These are phyloP conservation scores for Cheirogaleus major DNA, from an alignment of 2,797 vertebrate genomes.

Conservation along the genomic window DNA sequence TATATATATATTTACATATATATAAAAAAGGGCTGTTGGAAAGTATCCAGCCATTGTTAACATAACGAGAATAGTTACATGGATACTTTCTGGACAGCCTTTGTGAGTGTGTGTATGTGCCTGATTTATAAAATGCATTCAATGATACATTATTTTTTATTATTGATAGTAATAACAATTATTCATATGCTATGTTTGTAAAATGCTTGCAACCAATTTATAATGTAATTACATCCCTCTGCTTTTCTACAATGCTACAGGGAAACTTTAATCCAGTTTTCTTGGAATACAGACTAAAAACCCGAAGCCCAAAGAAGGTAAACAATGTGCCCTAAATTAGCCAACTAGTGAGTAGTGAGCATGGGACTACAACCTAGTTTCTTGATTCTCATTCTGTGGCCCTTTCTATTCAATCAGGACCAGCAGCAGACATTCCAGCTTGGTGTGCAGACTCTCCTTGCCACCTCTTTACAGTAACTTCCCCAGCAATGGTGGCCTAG, in stretches of 20 bases:
- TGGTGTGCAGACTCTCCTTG: too few species aligned
- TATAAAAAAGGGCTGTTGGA: neutral
- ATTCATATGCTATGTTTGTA: neutral
- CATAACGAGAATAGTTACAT: too few species aligned
- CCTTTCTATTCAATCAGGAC: neutral
- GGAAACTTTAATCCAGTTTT: neutral
- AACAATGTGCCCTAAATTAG: neutral
- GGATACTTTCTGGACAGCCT: neutral
- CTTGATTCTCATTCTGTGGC: neutral
- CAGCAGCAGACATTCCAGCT: neutral
- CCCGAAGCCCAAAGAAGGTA: neutral
- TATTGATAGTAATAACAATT: conserved; percentile 19
- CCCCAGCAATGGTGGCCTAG: too few species aligned
- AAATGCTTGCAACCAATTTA: neutral
- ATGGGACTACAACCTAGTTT: neutral
- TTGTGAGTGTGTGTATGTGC: too few species aligned
- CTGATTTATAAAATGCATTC: neutral
- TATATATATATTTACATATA: too few species aligned
- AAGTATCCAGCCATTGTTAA: too few species aligned
- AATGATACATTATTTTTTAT: conserved; percentile 1
- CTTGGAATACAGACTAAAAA: neutral
- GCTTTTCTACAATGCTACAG: neutral
- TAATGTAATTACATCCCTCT: neutral
- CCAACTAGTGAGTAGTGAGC: neutral
- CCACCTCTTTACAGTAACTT: accelerated